phyloP scores from a whole-genome alignment of 2,113 vertebrate species.

The Phoxinus phoxinus region DNA sequence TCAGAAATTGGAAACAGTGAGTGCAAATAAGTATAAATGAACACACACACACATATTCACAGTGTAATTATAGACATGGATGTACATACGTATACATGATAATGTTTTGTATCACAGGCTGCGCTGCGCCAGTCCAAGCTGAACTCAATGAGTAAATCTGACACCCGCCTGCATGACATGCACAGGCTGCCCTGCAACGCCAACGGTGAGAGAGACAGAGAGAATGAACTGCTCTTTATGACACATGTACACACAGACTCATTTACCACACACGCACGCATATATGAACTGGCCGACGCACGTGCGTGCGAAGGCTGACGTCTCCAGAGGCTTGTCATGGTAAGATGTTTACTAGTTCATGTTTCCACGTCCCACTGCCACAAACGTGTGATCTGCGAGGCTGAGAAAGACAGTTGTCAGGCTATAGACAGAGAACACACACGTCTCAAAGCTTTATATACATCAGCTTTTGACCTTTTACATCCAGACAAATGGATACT shows the following conservation, averaged over 20 bases:
- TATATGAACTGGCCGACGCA: background rate
- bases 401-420: background rate
- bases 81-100: background rate
- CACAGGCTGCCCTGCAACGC: conserved; percentile 77
- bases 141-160: conserved; percentile 82
- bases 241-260: background rate
- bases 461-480: background rate
- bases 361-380: background rate
- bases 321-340: conserved; percentile 27
- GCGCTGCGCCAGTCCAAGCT: conserved; percentile 77
- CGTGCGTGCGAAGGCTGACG: background rate
- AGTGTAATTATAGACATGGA: background rate
- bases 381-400: background rate
- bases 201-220: conserved; percentile 68
- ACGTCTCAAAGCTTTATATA: background rate
- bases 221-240: background rate
- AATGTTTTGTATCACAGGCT: conserved; percentile 66
- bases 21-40: conserved; percentile 31
- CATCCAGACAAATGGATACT: background rate
- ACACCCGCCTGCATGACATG: conserved; percentile 80
- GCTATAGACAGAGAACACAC: background rate
- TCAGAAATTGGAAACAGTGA: conserved; percentile 51
- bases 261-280: background rate
- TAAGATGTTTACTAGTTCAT: conserved; percentile 15
- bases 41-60: background rate